Evolutionary conservation across 2,888 invertebrate genomes (phyloP).

Genomic region (Thereva unica): DNA sequence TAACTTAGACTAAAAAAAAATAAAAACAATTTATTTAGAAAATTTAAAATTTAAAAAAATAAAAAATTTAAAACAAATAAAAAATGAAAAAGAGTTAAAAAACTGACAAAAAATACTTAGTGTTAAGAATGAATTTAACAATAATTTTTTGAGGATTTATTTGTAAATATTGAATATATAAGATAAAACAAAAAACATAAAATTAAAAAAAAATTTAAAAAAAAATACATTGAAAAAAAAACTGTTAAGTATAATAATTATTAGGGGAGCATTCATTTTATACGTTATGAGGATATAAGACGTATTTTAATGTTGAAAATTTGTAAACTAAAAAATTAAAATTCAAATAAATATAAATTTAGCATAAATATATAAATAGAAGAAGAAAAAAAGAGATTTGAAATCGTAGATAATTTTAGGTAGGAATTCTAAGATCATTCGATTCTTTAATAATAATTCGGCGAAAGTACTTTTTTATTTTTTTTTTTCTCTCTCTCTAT

Average conservation of each 20-base stretch:
- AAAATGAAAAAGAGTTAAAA: slow-evolving; percentile 11
- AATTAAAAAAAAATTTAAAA: slow-evolving; percentile 19
- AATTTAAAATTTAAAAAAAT: slow-evolving; percentile 1
- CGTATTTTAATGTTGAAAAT: slow-evolving; percentile 16
- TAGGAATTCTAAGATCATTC: too few species aligned
- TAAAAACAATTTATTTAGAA: neutral
- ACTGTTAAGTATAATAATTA: slow-evolving; percentile 9
- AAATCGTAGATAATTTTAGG: too few species aligned
- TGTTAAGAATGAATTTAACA: slow-evolving; percentile 36
- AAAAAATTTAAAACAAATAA: neutral
- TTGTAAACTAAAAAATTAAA: slow-evolving; percentile 17
- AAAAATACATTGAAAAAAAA: too few species aligned
- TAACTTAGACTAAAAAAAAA: slow-evolving; percentile 9
- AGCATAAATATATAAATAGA: neutral
- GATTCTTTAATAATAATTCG: too few species aligned
- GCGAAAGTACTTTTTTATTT: too few species aligned
- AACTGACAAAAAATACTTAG: slow-evolving; percentile 24
- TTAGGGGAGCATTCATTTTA: slow-evolving; percentile 40
- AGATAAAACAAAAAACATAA: slow-evolving; percentile 15
- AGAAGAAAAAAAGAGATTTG: too few species aligned
- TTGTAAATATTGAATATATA: slow-evolving; percentile 37
- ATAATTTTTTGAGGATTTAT: slow-evolving; percentile 43
- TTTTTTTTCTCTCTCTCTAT: too few species aligned
- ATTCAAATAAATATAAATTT: slow-evolving; percentile 12
- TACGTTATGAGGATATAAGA: slow-evolving; percentile 30